Percentiles rank a stretch among this genome's conserved stretches.
Evolutionary conservation across 2,113 vertebrate genomes (phyloP).

Genomic region (Thamnophis sirtalis): DNA sequence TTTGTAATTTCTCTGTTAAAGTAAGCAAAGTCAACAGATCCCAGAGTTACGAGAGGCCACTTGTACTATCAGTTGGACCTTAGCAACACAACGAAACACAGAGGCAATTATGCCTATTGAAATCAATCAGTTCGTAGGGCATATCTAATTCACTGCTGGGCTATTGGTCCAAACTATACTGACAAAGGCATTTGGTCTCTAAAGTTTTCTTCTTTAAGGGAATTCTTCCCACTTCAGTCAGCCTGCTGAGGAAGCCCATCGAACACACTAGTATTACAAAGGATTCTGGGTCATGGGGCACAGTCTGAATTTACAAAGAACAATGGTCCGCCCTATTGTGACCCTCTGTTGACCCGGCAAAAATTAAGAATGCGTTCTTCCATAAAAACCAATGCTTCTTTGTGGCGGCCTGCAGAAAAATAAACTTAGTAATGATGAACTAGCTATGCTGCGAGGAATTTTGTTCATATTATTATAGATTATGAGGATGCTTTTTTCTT

Average conservation of each 20-base stretch:
- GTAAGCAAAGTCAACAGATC: neutral
- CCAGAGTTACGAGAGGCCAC: neutral
- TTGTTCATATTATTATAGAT: neutral
- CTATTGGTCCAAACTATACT: neutral
- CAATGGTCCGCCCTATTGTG: neutral
- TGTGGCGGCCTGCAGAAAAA: neutral
- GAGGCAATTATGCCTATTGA: neutral
- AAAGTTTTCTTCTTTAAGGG: neutral
- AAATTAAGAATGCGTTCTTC: neutral
- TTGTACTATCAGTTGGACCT: neutral
- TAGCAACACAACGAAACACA: neutral
- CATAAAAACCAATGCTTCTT: neutral
- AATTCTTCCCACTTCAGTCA: neutral
- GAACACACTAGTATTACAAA: neutral
- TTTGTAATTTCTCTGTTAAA: neutral
- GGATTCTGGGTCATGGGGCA: neutral
- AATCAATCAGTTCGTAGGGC: neutral
- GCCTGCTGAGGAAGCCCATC: neutral
- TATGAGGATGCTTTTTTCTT: neutral
- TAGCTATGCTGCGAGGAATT: neutral
- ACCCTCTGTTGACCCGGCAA: neutral
- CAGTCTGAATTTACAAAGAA: neutral
- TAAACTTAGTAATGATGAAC: neutral
- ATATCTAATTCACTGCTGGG: neutral
- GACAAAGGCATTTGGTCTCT: neutral